Evolutionary conservation across 1,140 invertebrate species (phyloP).

Genomic region (Telenomus remus): DNA sequence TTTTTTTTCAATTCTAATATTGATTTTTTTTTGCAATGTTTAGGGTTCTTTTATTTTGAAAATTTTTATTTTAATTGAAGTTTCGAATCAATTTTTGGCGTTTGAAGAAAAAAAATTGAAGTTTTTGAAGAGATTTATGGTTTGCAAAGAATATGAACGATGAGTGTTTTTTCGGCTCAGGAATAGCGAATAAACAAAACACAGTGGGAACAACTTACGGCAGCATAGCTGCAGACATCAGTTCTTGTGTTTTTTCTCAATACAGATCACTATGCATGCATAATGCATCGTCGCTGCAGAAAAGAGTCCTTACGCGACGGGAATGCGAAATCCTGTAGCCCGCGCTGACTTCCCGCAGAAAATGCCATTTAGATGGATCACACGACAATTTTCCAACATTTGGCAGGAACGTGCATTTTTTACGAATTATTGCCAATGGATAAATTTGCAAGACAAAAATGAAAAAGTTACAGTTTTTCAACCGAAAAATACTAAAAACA

Average conservation of each 20-base stretch:
- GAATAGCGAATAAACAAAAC: constrained; percentile 37
- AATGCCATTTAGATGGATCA: constrained; percentile 55
- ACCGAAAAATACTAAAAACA: too few relatives aligned
- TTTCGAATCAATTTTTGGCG: too few relatives aligned
- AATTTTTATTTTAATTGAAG: too few relatives aligned
- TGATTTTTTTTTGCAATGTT: too few relatives aligned
- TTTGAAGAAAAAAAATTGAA: too few relatives aligned
- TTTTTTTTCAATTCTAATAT: too few relatives aligned
- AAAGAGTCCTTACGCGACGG: constrained; percentile 54
- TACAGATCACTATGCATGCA: constrained; percentile 56
- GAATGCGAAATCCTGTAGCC: constrained; percentile 51
- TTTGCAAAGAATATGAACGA: constrained; percentile 2
- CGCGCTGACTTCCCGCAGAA: constrained; percentile 37
- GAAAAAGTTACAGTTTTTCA: constrained; percentile 1
- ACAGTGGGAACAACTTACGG: constrained; percentile 29
- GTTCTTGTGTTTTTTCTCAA: constrained; percentile 57
- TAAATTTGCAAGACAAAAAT: constrained; percentile 39
- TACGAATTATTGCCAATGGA: constrained; percentile 51
- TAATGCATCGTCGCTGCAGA: constrained; percentile 54
- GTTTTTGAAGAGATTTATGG: too few relatives aligned
- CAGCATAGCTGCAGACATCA: constrained; percentile 41
- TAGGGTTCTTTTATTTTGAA: too few relatives aligned
- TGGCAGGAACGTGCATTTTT: constrained; percentile 57
- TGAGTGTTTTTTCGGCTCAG: background rate
- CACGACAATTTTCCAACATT: constrained; percentile 59